Evolutionary conservation across 2,113 vertebrate genomes (phyloP), one percentile per base, ranked within the genome.

Genomic region (Dicrurus megarhynchus): DNA sequence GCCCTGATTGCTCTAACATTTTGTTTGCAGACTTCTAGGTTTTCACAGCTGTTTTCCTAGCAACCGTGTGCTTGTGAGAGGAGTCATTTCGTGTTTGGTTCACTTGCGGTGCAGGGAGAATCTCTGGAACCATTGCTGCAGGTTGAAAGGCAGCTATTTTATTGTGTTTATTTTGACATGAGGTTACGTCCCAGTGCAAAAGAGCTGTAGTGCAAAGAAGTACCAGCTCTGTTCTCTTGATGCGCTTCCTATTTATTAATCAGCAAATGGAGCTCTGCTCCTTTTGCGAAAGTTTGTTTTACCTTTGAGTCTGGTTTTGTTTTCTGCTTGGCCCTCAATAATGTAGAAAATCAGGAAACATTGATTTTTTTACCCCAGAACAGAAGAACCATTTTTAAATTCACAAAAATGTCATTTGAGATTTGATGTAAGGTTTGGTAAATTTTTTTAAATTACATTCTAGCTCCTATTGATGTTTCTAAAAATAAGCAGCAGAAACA

Each of bases 1-100:
- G 67, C 46, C 35, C 7, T 59, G 53, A 65, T 83, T 69, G 50
- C 78, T 85, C 71, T 49, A 46, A 91, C 50, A 6, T 97, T 96
- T 94, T 86, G 55, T 97, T 97, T 97, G 90, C 91, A 85, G 93
- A 68, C 55, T 96, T 97, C 53, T 27, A 97, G 90, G 93, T 96
- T 97, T 63, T 92, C 95, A 84, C 91, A 84, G 87, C 91, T 97
- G 89, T 92, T 90, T 96, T 97, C 78, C 75, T 95, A 92, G 97
- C 91, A 94, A 52, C 89, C 65, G 13, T 24, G 67, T 42, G 61
- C 71, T 73, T 18, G 68, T 67, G 84, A 93, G 84, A 90, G 60
- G 9, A 81, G 71, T 85, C n/a, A 44, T 63, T 90, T 50, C 0
- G 1, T 42, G 19, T 53, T 79, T 79, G 0, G 1, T 61, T 86